Base-by-base conservation (phyloP, 2,797 vertebrate genomes). In the Microctenopoma stevenorrisi region DNA sequence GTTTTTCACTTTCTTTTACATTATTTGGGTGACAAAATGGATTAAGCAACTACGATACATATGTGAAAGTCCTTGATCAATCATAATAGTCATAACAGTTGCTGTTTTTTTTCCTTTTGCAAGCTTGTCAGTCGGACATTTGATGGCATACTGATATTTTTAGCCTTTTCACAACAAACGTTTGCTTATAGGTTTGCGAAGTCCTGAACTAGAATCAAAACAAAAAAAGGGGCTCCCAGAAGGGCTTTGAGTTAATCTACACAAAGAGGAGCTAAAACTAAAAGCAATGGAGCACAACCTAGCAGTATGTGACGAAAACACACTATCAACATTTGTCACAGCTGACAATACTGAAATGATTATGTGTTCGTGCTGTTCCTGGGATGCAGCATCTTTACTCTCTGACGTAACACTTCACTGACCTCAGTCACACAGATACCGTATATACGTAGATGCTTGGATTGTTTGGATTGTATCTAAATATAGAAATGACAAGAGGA, bases 401-500 rank as follows among this genome's bases (percentile, higher is more conserved):
- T 47, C 30, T 74, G 53, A 53, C 33, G 49, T 59, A 56, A 61
- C 70, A 37, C 63, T 73, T 60, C 1, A 22, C 57, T 67, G 56
- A 59, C 66, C 71, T 56, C 38, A 62, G 47, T 79, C 51, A 37
- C 55, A 55, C 56, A 52, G 49, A 64, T 65, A 62, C 52, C 66
- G 49, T 56, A 68, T 51, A 63, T 63, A 55, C 57, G n/a, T 40
- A 75, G 59, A 64, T 68, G 66, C 76, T 79, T 55, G 62, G 18
- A 18, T 18, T 18, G 52, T 84, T 85, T 67, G 61, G 58, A 69
- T 72, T 37, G 26, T 48, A 22, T 82, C 88, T 88, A 89, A 84
- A 87, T 86, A 87, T 90, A 90, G 88, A 74, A 68, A 76, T 85
- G 83, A 84, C 78, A 86, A 84, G 74, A 42, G 73, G 81, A 91